Evolutionary conservation across 2,113 vertebrate species (phyloP).

Genomic region (Otocyon megalotis): DNA sequence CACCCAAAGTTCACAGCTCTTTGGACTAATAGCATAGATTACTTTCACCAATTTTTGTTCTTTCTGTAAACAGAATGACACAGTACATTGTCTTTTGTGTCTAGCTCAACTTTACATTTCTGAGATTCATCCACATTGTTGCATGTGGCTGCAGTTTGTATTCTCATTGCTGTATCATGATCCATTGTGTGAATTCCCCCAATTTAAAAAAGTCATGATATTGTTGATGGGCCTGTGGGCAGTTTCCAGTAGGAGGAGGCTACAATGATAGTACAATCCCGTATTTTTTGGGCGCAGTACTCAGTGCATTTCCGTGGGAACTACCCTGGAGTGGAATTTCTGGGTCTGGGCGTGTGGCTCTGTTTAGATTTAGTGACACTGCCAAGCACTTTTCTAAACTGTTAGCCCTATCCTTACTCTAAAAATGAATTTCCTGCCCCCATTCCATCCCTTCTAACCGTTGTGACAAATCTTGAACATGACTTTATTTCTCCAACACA

Average conservation of each 20-base stretch:
- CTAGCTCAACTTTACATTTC: background rate
- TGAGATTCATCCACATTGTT: background rate
- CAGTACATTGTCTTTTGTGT: background rate
- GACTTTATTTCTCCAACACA: background rate
- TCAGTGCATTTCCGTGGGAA: background rate
- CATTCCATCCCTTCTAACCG: background rate
- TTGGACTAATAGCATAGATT: background rate
- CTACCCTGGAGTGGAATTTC: background rate
- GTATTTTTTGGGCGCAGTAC: background rate
- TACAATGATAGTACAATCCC: background rate
- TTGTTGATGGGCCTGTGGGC: background rate
- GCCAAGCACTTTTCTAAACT: background rate
- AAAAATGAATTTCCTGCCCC: background rate
- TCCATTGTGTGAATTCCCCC: background rate
- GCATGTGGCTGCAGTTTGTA: background rate
- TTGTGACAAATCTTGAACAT: conserved; percentile 56
- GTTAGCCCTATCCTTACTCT: background rate
- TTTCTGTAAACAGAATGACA: background rate
- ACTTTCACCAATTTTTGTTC: background rate
- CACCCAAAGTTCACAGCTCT: background rate
- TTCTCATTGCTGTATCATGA: background rate
- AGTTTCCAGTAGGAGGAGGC: background rate
- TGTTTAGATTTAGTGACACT: background rate
- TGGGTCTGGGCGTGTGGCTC: background rate
- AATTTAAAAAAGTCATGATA: background rate